Base-by-base conservation (phyloP, 2,113 vertebrate species). In the Prunella fulvescens region DNA sequence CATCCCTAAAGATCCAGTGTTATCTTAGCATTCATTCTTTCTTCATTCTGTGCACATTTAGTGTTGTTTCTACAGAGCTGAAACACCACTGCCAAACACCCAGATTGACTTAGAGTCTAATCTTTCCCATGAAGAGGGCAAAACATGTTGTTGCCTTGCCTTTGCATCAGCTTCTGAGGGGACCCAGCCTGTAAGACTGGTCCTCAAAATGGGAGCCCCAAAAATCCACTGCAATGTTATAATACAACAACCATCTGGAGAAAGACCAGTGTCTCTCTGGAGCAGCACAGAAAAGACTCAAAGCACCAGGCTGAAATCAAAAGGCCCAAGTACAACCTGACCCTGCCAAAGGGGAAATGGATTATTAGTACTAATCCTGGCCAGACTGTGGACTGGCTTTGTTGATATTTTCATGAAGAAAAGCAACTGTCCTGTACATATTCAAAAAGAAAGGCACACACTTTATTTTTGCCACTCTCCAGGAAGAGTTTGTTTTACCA, bases 381-480 rank as follows among this genome's bases (percentile, higher is more conserved):
- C 44, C 72, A 74, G 64, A 74, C 22, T 56, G 28, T 51, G 31
- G 47, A 66, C 20, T 39, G 29, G 14, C 13, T 94, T 65, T 86
- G 60, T 88, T 86, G 85, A 71, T 60, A 66, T 48, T 90, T 73
- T 71, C 42, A 42, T 66, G 67, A 91, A 83, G 54, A 81, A 90
- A 92, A 92, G 74, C 69, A 70, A 81, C 71, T 73, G 64, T n/a
- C 48, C 47, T 33, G 28, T 60, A 74, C 12, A 35, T 86, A 83
- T 29, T 76, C 54, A 66, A 78, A 88, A 91, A 91, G 39, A 74
- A 80, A 93, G 15, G 33, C 47, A 83, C 47, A 74, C 6, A 8
- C 13, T 67, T 89, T 35, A 77, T 77, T 93, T 96, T 93, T 93
- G 54, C 42, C 67, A 48, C 56, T 83, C 79, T 93, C 45, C 44